A percentile compares a stretch with the other conserved stretches of the same genome.
Evolutionary conservation across 1,140 invertebrate species (phyloP).

Genomic region (Anastatus disparis): DNA sequence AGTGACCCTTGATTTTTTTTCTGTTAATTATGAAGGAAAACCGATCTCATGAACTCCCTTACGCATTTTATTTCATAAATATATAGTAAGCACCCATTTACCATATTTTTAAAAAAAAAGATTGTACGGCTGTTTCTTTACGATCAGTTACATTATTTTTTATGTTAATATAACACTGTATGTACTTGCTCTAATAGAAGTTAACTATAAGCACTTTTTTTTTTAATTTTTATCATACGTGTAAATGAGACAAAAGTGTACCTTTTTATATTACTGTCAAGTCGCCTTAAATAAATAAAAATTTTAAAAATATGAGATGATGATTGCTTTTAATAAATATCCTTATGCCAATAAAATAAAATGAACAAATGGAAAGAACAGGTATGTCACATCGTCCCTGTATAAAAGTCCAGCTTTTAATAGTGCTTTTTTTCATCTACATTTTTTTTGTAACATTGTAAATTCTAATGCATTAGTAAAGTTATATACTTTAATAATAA

Average conservation of each 20-base stretch:
- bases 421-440: conserved; percentile 45
- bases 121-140: conserved; percentile 5
- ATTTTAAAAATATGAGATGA: conserved; percentile 46
- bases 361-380: not conserved
- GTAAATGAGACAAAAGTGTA: conserved; percentile 55
- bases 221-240: conserved; percentile 53
- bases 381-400: not conserved
- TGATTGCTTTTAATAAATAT: not conserved
- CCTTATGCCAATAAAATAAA: too few species aligned
- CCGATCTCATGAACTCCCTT: conserved; percentile 18
- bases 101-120: conserved; percentile 5
- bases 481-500: conserved; percentile 36
- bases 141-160: conserved; percentile 49
- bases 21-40: conserved; percentile 17
- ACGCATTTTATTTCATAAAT: conserved; percentile 18
- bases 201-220: conserved; percentile 53
- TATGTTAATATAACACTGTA: conserved; percentile 51
- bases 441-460: conserved; percentile 43
- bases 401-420: conserved; percentile 55
- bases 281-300: conserved; percentile 58
- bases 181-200: conserved; percentile 53
- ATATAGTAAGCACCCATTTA: not conserved
- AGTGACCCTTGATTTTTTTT: not conserved
- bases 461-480: conserved; percentile 28
- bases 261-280: conserved; percentile 58